Evolutionary conservation across 2,888 invertebrate genomes (phyloP).

Genomic region (Ommatoiulus sabulosus): DNA sequence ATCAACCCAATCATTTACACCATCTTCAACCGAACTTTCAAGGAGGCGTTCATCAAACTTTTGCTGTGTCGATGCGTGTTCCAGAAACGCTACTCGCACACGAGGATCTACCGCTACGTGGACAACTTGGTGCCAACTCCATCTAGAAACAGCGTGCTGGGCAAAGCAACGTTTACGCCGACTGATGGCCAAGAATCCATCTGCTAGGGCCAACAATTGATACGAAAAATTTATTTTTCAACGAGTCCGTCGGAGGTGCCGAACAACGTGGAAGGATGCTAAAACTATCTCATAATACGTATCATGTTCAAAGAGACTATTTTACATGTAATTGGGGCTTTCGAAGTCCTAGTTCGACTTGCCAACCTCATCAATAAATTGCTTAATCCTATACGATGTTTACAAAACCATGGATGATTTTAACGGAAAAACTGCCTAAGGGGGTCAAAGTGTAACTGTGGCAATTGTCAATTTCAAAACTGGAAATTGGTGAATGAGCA

Average conservation of each 20-base stretch:
- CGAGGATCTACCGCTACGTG: slow-evolving; percentile 52
- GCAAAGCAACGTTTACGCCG: background rate
- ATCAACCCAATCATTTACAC: slow-evolving; percentile 97
- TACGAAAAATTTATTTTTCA: background rate
- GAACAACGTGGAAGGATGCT: background rate
- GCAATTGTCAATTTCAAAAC: background rate
- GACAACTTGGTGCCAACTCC: slow-evolving; percentile 49
- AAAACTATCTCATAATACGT: background rate
- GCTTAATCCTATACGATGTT: background rate
- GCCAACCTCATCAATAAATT: slow-evolving; percentile 28
- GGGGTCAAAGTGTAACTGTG: background rate
- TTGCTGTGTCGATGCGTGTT: slow-evolving; percentile 74
- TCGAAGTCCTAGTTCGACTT: background rate
- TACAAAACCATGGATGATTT: background rate
- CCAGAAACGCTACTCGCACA: slow-evolving; percentile 37
- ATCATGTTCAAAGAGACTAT: background rate
- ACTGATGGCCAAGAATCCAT: slow-evolving; percentile 52
- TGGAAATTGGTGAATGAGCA: background rate
- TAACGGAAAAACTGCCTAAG: background rate
- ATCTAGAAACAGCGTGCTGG: background rate
- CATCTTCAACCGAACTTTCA: slow-evolving; percentile 93
- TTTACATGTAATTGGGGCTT: background rate
- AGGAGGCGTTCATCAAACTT: slow-evolving; percentile 90
- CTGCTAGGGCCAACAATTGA: background rate
- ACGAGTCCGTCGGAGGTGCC: background rate